Conservation (phyloP, 1,140 invertebrate species). For the Arctopsyche grandis region DNA sequence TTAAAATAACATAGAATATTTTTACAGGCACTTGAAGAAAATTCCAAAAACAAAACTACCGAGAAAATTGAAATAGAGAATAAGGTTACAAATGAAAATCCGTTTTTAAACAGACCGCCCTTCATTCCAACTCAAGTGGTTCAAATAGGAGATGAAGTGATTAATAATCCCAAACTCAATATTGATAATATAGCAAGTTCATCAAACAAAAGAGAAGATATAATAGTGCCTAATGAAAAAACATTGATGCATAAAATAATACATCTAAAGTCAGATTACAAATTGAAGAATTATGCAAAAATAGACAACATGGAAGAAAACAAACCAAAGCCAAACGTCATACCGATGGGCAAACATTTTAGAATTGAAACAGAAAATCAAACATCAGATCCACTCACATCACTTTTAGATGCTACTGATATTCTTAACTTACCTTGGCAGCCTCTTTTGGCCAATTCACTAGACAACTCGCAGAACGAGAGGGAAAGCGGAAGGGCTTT, state of each 20-base stretch:
- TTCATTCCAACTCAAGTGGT: slow-evolving; percentile 60
- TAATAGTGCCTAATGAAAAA: slow-evolving; percentile 45
- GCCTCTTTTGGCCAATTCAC: slow-evolving; percentile 62
- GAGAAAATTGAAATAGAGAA: slow-evolving; percentile 46
- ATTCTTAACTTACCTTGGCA: slow-evolving; percentile 64
- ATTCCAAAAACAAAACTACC: slow-evolving; percentile 33
- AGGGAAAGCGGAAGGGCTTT: slow-evolving; percentile 71
- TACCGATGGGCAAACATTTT: slow-evolving; percentile 54
- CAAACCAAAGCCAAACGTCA: slow-evolving; percentile 47
- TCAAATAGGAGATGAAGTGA: slow-evolving; percentile 57
- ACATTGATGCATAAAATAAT: slow-evolving; percentile 38
- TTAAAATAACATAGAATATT: slow-evolving; percentile 9
- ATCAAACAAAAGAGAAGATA: slow-evolving; percentile 50
- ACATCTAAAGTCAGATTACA: slow-evolving; percentile 37
- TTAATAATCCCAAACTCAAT: slow-evolving; percentile 46
- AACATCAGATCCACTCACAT: slow-evolving; percentile 55
- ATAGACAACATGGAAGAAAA: background rate
- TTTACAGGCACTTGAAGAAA: slow-evolving; percentile 33
- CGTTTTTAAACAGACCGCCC: slow-evolving; percentile 31
- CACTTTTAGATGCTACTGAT: slow-evolving; percentile 62
- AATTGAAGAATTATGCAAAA: slow-evolving; percentile 23
- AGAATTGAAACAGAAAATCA: slow-evolving; percentile 50
- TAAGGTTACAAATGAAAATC: slow-evolving; percentile 45
- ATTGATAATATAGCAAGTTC: slow-evolving; percentile 35
- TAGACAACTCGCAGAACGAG: slow-evolving; percentile 62